Percentiles rank a stretch among this genome's conserved stretches.
Conservation (phyloP, 1,140 invertebrate genomes). For the Ips typographus region DNA sequence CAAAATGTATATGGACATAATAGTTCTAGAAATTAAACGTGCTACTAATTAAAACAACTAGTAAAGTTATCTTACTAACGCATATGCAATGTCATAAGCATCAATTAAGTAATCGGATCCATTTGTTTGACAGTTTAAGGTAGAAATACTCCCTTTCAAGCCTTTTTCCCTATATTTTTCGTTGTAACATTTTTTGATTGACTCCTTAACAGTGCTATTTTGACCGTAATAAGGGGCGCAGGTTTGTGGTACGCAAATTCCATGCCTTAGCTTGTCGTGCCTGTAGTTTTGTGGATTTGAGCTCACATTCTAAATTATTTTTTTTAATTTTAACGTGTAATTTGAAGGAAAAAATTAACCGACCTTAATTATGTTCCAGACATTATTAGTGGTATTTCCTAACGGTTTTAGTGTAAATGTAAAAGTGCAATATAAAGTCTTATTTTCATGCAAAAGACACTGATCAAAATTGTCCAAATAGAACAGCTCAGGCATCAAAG, state of each 20-base stretch:
- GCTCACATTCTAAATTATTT: slow-evolving; percentile 30
- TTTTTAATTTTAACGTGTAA: too few species aligned
- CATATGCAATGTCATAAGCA: slow-evolving; percentile 29
- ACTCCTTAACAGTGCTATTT: neutral
- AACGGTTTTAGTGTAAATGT: slow-evolving; percentile 24
- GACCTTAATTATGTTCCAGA: slow-evolving; percentile 38
- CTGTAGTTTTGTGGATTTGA: slow-evolving; percentile 35
- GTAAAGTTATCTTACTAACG: slow-evolving; percentile 9
- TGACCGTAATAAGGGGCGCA: slow-evolving; percentile 16
- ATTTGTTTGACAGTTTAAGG: slow-evolving; percentile 26
- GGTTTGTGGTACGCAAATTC: slow-evolving; percentile 36
- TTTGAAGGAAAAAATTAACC: too few species aligned
- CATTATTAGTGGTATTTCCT: neutral
- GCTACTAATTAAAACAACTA: too few species aligned
- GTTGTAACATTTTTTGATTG: slow-evolving; percentile 35
- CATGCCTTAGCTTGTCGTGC: slow-evolving; percentile 36
- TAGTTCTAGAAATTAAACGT: slow-evolving; percentile 30
- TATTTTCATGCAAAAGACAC: slow-evolving; percentile 34
- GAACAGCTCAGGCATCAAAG: slow-evolving; percentile 39
- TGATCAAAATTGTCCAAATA: slow-evolving; percentile 39
- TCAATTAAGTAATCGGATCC: slow-evolving; percentile 24
- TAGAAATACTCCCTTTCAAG: slow-evolving; percentile 24
- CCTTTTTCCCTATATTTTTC: slow-evolving; percentile 21
- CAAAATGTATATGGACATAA: slow-evolving; percentile 28
- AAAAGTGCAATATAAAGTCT: slow-evolving; percentile 38